Evolutionary conservation across 2,113 vertebrate genomes (phyloP).

Genomic region (Bambusicola thoracicus): DNA sequence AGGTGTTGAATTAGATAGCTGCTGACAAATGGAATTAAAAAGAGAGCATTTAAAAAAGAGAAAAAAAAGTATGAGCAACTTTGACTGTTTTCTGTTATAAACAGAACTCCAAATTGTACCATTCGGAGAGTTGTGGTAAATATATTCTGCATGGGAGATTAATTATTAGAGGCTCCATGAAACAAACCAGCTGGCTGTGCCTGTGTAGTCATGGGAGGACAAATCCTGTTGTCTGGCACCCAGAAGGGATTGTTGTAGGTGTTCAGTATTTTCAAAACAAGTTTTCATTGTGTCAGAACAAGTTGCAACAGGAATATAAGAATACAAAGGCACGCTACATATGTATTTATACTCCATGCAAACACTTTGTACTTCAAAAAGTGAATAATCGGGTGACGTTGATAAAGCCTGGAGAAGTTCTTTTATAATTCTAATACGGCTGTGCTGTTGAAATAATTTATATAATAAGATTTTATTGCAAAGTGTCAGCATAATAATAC

Average conservation of each 20-base stretch:
- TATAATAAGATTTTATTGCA: conserved; percentile 60
- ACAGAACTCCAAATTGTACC: background rate
- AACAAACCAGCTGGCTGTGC: conserved; percentile 34
- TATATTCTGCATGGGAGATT: background rate
- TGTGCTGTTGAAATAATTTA: conserved; percentile 51
- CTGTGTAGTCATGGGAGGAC: conserved; percentile 44
- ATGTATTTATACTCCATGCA: background rate
- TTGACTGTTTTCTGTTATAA: background rate
- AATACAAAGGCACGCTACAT: conserved; percentile 62
- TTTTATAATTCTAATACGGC: conserved; percentile 48
- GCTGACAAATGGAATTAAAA: conserved; percentile 13
- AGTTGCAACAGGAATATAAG: conserved; percentile 74
- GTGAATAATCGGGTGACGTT: conserved; percentile 33
- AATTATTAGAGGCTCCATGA: conserved; percentile 51
- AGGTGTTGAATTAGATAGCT: background rate
- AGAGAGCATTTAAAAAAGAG: background rate
- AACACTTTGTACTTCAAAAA: conserved; percentile 41
- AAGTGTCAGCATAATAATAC: conserved; percentile 46
- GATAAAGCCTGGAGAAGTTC: conserved; percentile 48
- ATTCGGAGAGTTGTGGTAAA: background rate
- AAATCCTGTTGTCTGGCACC: conserved; percentile 50
- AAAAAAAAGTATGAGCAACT: background rate
- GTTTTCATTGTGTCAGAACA: conserved; percentile 78
- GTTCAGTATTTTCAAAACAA: conserved; percentile 80
- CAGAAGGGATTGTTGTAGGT: conserved; percentile 75